phyloP scores from a whole-genome alignment of 1,140 invertebrate species.

The Ceratitis capitata region DNA sequence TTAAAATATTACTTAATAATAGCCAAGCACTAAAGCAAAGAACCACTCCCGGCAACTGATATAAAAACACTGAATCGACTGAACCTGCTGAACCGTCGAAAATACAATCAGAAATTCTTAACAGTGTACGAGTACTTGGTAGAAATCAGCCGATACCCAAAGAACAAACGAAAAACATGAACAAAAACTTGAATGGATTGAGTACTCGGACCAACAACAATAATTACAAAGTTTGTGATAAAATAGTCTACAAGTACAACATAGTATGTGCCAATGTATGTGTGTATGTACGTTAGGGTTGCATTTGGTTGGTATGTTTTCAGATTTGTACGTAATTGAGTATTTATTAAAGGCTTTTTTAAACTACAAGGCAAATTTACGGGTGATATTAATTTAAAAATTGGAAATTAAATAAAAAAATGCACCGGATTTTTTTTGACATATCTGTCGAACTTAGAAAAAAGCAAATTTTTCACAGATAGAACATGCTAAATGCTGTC shows the following conservation, averaged over 20 bases:
- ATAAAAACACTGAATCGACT: not conserved
- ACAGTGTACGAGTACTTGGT: not conserved
- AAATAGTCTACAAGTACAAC: not conserved
- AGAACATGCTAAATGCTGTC: too few species aligned
- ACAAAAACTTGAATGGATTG: constrained; percentile 17
- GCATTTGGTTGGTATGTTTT: not conserved
- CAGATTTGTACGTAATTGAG: too few species aligned
- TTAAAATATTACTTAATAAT: not conserved
- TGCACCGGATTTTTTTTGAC: too few species aligned
- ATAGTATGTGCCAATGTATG: not conserved
- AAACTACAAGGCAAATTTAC: too few species aligned
- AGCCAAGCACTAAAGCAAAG: not conserved
- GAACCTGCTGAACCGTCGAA: too few species aligned
- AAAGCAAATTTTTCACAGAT: too few species aligned
- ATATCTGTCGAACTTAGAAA: too few species aligned
- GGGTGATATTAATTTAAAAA: too few species aligned
- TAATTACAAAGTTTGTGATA: not conserved
- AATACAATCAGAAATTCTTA: not conserved
- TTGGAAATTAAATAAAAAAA: too few species aligned
- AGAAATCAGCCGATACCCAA: not conserved
- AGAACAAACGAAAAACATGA: not conserved
- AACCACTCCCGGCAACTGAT: not conserved
- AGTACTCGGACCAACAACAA: not conserved
- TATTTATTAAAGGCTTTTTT: too few species aligned
- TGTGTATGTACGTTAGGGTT: not conserved